Base-by-base conservation (phyloP, 2,888 invertebrate species). In the Melinopterus prodromus region DNA sequence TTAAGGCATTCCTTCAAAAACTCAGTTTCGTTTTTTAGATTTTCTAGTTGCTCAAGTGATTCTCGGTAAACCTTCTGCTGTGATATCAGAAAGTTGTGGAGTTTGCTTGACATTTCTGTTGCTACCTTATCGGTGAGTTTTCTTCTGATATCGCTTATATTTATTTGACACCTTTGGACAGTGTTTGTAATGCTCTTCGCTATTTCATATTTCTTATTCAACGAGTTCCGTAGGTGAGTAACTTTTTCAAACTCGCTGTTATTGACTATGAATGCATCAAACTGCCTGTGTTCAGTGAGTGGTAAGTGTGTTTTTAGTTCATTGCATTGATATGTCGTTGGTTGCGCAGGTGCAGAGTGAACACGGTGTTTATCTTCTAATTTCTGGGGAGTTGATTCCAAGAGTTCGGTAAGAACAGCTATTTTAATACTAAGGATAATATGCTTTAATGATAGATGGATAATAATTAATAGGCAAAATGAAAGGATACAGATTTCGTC, bases 401-500 rank as follows among this genome's bases (percentile, higher is more conserved):
- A 53, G 53, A 53, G 53, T 4, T 53, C 53, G 12, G 53, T 53
- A 12, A 53, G 53, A 12, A 53, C 53, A 53, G 53, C 53, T 53
- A 12, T 53, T 53, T 53, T 12, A 12, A 9, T 12, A 12, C 1
- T 53, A 53, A 53, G 53, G 53, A 53, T 76, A 53, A 53, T 53
- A 26, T 26, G 15, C n/a, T 15, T 35, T 16, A 75, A 16, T 26
- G 26, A 26, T 26, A 26, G 26, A 26, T 26, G 26, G 26, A 26
- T 26, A 26, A 26, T n/a, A n/a, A n/a, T n/a, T n/a, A n/a, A n/a
- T 26, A 26, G 26, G 26, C 26, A 69, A 69, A 69, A 26, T 12
- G 12, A 75, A 78, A 78, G 75, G 76, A 78, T 89, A 89, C 89
- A 86, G 80, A 90, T 90, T 86, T 90, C 89, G 76, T 87, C 84